These are phyloP conservation scores for Lepidostoma basale DNA, from an alignment of 1,140 invertebrate species.

Conservation along the genomic window DNA sequence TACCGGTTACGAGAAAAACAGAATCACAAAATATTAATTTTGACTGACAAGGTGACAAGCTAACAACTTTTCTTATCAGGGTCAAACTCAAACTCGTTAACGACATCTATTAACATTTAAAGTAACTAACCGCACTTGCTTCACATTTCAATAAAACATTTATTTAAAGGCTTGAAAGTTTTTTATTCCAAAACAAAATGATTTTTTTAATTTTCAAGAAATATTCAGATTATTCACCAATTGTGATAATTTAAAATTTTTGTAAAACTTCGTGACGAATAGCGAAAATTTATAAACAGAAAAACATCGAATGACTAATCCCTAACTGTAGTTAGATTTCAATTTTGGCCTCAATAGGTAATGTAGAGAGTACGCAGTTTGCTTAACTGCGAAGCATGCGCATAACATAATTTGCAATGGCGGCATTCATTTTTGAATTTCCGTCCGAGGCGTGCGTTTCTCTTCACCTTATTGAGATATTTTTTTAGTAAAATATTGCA, in stretches of 20 bases:
- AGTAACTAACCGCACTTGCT: background rate
- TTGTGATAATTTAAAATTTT: background rate
- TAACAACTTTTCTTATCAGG: conserved; percentile 14
- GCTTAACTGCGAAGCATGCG: conserved; percentile 5
- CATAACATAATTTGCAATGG: background rate
- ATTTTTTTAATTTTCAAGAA: background rate
- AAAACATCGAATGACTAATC: background rate
- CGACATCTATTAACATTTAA: background rate
- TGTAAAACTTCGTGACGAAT: background rate
- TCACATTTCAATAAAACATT: background rate
- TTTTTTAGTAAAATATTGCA: no score
- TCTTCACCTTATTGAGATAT: no score
- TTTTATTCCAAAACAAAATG: background rate
- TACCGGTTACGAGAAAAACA: conserved; percentile 1
- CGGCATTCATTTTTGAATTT: background rate
- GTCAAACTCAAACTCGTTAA: background rate
- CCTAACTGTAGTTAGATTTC: conserved; percentile 20
- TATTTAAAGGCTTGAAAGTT: background rate
- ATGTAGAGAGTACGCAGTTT: background rate
- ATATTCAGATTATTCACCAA: background rate
- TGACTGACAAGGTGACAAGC: background rate
- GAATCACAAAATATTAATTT: background rate
- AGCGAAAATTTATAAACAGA: background rate
- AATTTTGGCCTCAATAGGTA: conserved; percentile 4
- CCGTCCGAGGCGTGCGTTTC: no score